Evolutionary conservation across 2,888 invertebrate genomes (phyloP).

Genomic region (Xestia ashworthii): DNA sequence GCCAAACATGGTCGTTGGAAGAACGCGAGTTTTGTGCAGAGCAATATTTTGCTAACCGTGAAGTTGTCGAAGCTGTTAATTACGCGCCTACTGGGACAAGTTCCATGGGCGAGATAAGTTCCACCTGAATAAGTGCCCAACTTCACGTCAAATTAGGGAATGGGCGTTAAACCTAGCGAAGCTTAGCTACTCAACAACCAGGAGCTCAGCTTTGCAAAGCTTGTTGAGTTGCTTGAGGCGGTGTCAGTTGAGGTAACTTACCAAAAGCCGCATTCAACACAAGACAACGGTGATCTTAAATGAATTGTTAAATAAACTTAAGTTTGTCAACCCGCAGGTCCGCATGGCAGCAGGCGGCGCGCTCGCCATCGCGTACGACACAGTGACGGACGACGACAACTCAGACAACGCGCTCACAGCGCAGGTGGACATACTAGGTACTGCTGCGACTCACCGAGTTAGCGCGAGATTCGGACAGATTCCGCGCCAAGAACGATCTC

Average conservation of each 20-base stretch:
- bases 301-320: background rate
- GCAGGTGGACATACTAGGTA: constrained; percentile 87
- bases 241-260: constrained; percentile 71
- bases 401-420: constrained; percentile 90
- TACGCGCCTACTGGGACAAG: background rate
- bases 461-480: constrained; percentile 98
- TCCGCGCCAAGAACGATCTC: constrained; percentile 97
- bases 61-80: background rate
- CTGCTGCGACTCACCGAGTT: constrained; percentile 94
- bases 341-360: constrained; percentile 93
- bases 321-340: constrained; percentile 72
- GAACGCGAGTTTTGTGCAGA: constrained; percentile 22
- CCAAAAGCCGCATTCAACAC: background rate
- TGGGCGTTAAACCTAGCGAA: constrained; percentile 18
- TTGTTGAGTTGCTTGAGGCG: constrained; percentile 91
- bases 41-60: constrained; percentile 9
- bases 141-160: background rate
- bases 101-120: background rate
- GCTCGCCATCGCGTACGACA: constrained; percentile 95
- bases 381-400: constrained; percentile 94
- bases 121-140: constrained; percentile 9
- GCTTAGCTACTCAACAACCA: constrained; percentile 78
- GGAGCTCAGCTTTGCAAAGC: constrained; percentile 76
- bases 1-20: background rate
- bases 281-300: too few relatives aligned